These are phyloP conservation scores for Limnephilus marmoratus DNA, from an alignment of 2,888 invertebrate species.

Conservation along the genomic window DNA sequence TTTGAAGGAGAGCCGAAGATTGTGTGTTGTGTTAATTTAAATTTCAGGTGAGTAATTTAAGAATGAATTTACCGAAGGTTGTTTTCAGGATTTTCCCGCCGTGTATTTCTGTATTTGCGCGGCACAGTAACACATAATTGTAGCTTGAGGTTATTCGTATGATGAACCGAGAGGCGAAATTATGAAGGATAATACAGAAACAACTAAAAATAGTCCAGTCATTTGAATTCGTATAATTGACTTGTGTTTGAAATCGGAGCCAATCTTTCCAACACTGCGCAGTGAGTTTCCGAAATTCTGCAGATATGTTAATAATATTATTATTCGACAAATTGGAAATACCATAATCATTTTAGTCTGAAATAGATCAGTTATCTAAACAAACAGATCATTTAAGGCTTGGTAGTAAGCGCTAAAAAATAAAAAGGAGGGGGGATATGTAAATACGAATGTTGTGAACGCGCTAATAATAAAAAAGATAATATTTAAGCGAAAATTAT, in stretches of 20 bases:
- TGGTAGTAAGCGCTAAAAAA: too few relatives aligned
- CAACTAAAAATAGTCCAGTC: conserved; percentile 19
- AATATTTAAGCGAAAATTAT: too few relatives aligned
- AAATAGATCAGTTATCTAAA: not conserved
- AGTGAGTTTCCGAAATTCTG: not conserved
- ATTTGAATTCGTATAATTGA: conserved; percentile 5
- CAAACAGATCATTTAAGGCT: too few relatives aligned
- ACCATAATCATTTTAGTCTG: not conserved
- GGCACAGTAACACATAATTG: not conserved
- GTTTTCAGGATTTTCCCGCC: not conserved
- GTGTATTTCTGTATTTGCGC: not conserved
- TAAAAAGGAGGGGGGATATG: too few relatives aligned
- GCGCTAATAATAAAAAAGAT: too few relatives aligned
- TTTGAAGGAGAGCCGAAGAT: not conserved
- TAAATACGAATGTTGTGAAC: too few relatives aligned
- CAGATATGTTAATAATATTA: not conserved
- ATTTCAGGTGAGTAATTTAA: not conserved
- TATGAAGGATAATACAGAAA: not conserved
- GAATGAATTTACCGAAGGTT: not conserved
- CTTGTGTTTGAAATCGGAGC: conserved; percentile 3
- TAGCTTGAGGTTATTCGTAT: not conserved
- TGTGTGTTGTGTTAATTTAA: not conserved
- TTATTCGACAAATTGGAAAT: not conserved
- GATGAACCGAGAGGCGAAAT: not conserved
- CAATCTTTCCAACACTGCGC: not conserved